Percentiles rank a stretch among this genome's conserved stretches.
These are phyloP conservation scores for Coreius guichenoti DNA, from an alignment of 2,797 vertebrate species.

Conservation along the genomic window DNA sequence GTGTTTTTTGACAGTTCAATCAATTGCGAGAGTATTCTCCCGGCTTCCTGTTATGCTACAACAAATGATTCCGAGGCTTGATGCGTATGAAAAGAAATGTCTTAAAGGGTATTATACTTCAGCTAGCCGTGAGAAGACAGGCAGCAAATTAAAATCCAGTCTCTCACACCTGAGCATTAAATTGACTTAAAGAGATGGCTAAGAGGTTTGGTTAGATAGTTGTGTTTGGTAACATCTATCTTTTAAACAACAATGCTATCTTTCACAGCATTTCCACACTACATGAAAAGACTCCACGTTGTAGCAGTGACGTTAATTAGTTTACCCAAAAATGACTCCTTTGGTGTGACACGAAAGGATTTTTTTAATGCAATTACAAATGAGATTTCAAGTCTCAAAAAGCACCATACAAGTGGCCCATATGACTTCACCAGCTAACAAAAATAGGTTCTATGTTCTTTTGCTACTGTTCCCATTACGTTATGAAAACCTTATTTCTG, in stretches of 20 bases:
- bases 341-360: neutral
- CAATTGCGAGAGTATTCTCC: constrained; percentile 66
- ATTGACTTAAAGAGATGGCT: constrained; percentile 24
- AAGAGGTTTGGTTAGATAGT: constrained; percentile 15
- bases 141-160: constrained; percentile 61
- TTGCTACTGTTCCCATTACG: neutral
- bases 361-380: neutral
- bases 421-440: neutral
- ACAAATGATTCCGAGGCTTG: constrained; percentile 64
- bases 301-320: neutral
- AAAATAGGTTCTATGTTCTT: neutral
- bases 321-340: neutral
- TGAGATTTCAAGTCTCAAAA: neutral
- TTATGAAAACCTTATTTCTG: neutral
- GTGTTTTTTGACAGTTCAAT: constrained; percentile 75
- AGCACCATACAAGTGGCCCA: neutral
- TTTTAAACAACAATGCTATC: neutral
- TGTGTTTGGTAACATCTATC: constrained; percentile 15
- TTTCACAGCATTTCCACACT: neutral
- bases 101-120: constrained; percentile 64
- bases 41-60: constrained; percentile 53
- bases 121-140: constrained; percentile 64
- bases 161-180: constrained; percentile 21
- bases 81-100: constrained; percentile 55
- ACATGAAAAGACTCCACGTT: neutral